A percentile compares a stretch with the other conserved stretches of the same genome.
Evolutionary conservation across 2,888 invertebrate species (phyloP).

Genomic region (Agonopterix subpropinquella): DNA sequence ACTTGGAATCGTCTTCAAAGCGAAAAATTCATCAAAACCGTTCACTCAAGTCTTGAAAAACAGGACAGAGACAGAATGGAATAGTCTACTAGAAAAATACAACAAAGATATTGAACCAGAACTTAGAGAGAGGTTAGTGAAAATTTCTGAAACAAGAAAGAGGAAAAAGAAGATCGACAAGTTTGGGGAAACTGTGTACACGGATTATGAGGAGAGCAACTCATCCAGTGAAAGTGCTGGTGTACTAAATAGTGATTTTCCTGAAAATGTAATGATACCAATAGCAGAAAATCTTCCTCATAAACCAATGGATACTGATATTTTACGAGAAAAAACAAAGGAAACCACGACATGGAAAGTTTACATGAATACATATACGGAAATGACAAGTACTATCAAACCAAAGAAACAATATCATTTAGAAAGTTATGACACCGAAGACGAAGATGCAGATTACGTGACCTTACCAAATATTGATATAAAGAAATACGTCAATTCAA

Average conservation of each 20-base stretch:
- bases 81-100: constrained; percentile 37
- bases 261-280: no score
- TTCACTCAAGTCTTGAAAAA: constrained; percentile 63
- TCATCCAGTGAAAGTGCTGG: no score
- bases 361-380: no score
- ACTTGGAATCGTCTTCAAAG: constrained; percentile 64
- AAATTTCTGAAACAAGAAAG: constrained; percentile 58
- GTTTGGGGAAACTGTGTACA: constrained; percentile 45
- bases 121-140: constrained; percentile 53
- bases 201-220: constrained; percentile 50
- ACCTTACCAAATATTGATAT: constrained; percentile 51
- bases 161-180: constrained; percentile 49
- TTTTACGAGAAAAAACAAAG: neutral
- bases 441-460: constrained; percentile 50
- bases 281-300: no score
- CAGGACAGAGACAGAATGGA: constrained; percentile 57
- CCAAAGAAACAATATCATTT: neutral
- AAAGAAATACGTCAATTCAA: constrained; percentile 37
- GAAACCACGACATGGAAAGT: no score
- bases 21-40: constrained; percentile 61
- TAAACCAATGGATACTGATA: no score
- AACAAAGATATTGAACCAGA: constrained; percentile 46
- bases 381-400: no score
- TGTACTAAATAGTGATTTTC: neutral
- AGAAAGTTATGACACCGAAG: constrained; percentile 30